Base-by-base conservation (phyloP, 1,140 invertebrate species). In the Megathymus violae region DNA sequence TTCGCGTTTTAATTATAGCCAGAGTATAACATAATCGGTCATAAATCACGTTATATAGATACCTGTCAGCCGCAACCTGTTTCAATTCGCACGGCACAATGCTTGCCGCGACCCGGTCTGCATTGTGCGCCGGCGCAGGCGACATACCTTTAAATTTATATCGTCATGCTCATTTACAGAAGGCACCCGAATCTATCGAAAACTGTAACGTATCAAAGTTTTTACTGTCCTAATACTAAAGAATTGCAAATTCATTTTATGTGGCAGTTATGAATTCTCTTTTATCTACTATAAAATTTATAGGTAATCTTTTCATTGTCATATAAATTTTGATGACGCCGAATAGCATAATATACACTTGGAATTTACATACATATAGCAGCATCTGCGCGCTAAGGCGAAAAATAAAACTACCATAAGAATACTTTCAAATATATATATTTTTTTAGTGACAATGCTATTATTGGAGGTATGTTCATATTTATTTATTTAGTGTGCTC, bases 21-120 rank as follows among this genome's bases (percentile, higher is more conserved):
- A 64, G 66, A 81, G 72, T 84, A 82, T 78, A 84, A 74, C 65
- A 88, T 86, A 89, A 91, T 91, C 85, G 85, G 61, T 62, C 73
- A 88, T 88, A 89, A 89, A 89, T 89, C 85, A 89, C 71, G 48
- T 64, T 70, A 77, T 83, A 91, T 86, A 85, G 85, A 87, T 86
- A 91, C 84, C 86, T 89, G 86, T 77, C 86, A 85, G 68, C 44
- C 81, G 64, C 83, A 91, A 91, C 88, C 88, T 91, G 86, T 89
- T 89, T 83, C 82, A 77, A 83, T 88, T 83, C 82, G 82, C 85
- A 77, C 78, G 70, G 67, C 73, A 85, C 79, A 86, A 83, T 82
- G 76, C 75, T 52, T 64, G 73, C 72, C 54, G 62, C 67, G 72
- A 63, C 67, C 68, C 70, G 71, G 67, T 64, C 34, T 51, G 79